These are phyloP conservation scores for Heliothis subflexa DNA, from an alignment of 1,140 invertebrate genomes.

Conservation along the genomic window DNA sequence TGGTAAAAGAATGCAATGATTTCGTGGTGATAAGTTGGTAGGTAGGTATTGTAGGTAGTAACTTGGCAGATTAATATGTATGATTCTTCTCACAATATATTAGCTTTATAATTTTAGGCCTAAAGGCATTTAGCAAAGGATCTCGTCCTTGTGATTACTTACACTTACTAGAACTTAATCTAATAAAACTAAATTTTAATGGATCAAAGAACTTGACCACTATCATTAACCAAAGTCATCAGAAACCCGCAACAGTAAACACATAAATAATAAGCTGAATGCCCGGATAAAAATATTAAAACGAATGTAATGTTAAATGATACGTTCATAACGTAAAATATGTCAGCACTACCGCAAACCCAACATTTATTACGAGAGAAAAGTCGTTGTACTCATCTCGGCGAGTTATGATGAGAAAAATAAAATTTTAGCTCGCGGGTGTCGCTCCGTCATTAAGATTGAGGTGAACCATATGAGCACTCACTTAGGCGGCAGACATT, in stretches of 20 bases:
- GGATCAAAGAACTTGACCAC: too few relatives aligned
- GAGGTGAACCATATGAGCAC: constrained; percentile 60
- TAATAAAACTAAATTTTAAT: too few relatives aligned
- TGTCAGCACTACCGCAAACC: constrained; percentile 4
- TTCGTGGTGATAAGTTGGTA: too few relatives aligned
- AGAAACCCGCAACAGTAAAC: background rate
- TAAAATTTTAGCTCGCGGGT: constrained; percentile 42
- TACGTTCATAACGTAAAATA: constrained; percentile 26
- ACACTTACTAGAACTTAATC: too few relatives aligned
- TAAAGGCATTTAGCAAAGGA: too few relatives aligned
- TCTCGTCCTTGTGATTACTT: too few relatives aligned
- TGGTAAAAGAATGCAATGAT: too few relatives aligned
- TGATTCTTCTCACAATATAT: too few relatives aligned
- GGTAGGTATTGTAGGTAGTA: too few relatives aligned
- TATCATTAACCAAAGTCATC: too few relatives aligned
- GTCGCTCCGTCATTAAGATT: constrained; percentile 49
- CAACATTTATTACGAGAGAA: constrained; percentile 21
- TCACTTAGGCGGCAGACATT: constrained; percentile 65
- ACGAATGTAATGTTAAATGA: constrained; percentile 31
- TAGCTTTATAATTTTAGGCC: too few relatives aligned
- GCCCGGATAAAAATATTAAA: background rate
- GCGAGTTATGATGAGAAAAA: constrained; percentile 33
- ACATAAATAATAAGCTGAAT: background rate
- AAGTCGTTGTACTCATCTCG: constrained; percentile 17
- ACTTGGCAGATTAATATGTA: too few relatives aligned